Conservation (phyloP, 2,113 vertebrate species). For the Boleophthalmus pectinirostris region DNA sequence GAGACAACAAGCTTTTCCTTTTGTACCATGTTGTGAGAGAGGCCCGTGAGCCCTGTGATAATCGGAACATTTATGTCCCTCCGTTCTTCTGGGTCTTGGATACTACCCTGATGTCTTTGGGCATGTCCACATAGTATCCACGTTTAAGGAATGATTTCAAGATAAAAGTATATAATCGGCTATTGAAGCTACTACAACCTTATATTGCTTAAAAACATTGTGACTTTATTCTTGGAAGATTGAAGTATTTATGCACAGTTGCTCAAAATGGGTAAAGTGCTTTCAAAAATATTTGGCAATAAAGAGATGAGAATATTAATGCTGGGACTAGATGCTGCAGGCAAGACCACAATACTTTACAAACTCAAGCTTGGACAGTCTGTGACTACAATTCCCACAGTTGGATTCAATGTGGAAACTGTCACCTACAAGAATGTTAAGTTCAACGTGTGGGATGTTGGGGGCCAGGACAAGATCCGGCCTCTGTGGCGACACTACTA, state of each 20-base stretch:
- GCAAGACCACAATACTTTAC: conserved; percentile 98
- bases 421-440: conserved; percentile 99
- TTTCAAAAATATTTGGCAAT: conserved; percentile 99
- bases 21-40: conserved; percentile 61
- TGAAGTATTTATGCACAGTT: conserved; percentile 76
- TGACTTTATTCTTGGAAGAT: conserved; percentile 40
- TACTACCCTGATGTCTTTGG: conserved; percentile 30
- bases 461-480: conserved; percentile 98
- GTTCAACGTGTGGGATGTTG: conserved; percentile 99
- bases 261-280: conserved; percentile 96
- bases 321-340: conserved; percentile 96
- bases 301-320: conserved; percentile 99
- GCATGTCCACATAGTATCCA: conserved; percentile 12
- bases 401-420: conserved; percentile 98
- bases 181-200: conserved; percentile 16
- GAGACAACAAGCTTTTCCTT: conserved; percentile 53
- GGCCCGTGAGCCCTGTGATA: conserved; percentile 38
- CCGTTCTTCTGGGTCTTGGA: conserved; percentile 30
- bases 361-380: conserved; percentile 99
- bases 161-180: conserved; percentile 24
- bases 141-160: conserved; percentile 43
- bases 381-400: conserved; percentile 97
- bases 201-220: conserved; percentile 19
- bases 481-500: conserved; percentile 99
- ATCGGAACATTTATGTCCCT: conserved; percentile 47